Base-by-base conservation (phyloP, 2,797 vertebrate species). In the Aldrovandia affinis region DNA sequence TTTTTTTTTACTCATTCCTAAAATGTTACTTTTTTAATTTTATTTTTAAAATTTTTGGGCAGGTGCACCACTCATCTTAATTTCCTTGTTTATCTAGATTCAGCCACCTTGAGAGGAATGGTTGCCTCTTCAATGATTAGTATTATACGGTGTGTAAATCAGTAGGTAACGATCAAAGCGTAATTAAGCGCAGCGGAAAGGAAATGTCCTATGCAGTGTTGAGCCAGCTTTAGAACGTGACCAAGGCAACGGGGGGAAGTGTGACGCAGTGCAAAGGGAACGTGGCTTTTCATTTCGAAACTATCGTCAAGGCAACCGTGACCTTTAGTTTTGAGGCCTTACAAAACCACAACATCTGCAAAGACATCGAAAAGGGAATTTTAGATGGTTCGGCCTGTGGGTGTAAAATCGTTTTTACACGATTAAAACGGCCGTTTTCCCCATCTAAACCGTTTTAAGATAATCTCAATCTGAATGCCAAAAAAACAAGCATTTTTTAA, bases 391-490 rank as follows among this genome's bases (percentile, higher is more conserved):
- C 84, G 39, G 83, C 86, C 83, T 87, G 88, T 93, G 75, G 85
- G 89, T 91, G 91, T 90, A 44, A 9, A 15, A 75, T n/a, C 70
- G 90, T n/a, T n/a, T n/a, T n/a, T n/a, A n/a, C n/a, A n/a, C n/a
- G n/a, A n/a, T n/a, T n/a, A n/a, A n/a, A n/a, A 82, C 89, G 92
- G 90, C 90, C 91, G 93, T 86, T 89, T 87, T 79, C 85, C n/a
- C n/a, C 89, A 84, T 82, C 84, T 84, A 65, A 83, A 83, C 44
- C 77, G 44, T 86, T 81, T 83, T 70, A 80, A 82, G 75, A 78
- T 63, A 89, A 89, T 90, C 89, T 90, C 82, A 88, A 89, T 89
- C 87, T 91, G 91, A 94, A 95, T 93, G 94, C 92, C 94, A 95
- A 95, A 78, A 84, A 95, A 92, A 89, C 83, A 91, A 91, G 88